phyloP scores from a whole-genome alignment of 1,140 invertebrate genomes.

The Ctenoplectra terminalis region DNA sequence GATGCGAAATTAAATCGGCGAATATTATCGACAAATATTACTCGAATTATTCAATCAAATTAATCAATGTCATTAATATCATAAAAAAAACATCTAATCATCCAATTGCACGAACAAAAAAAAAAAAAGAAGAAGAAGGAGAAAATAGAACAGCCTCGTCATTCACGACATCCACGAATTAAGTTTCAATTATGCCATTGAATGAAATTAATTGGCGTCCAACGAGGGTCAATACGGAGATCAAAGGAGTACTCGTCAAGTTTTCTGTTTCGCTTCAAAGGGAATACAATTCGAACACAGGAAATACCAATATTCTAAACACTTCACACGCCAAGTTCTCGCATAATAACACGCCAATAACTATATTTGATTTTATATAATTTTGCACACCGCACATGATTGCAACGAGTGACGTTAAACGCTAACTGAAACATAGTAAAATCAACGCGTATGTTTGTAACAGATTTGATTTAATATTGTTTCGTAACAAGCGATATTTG shows the following conservation, averaged over 20 bases:
- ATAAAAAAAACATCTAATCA: not conserved
- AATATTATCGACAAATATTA: too few relatives aligned
- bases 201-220: conserved; percentile 9
- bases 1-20: too few relatives aligned
- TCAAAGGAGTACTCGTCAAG: not conserved
- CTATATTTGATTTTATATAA: not conserved
- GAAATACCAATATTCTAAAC: not conserved
- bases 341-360: not conserved
- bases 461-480: not conserved
- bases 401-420: not conserved
- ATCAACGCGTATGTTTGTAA: not conserved
- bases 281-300: too few relatives aligned
- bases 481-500: not conserved
- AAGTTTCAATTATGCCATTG: not conserved
- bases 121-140: too few relatives aligned
- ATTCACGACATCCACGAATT: not conserved
- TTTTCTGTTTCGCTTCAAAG: not conserved
- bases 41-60: not conserved
- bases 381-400: not conserved
- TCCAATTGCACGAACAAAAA: too few relatives aligned
- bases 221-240: conserved; percentile 4
- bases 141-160: not conserved
- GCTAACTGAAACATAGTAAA: not conserved
- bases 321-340: not conserved
- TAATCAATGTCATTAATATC: not conserved